Conservation (phyloP, 2,888 invertebrate species). For the Pollenia labialis region DNA sequence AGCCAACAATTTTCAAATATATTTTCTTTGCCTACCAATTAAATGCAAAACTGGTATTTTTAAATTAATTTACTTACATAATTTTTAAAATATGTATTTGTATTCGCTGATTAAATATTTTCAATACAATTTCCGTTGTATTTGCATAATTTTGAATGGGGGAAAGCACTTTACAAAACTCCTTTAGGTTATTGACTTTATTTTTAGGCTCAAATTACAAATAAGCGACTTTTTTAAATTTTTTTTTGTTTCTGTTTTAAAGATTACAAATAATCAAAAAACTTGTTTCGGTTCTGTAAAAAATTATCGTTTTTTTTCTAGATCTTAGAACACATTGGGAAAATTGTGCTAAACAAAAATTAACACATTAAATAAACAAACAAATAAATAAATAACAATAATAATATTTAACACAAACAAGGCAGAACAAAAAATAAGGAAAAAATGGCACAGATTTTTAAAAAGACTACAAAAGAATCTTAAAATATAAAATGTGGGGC, state of each 20-base stretch:
- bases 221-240: background rate
- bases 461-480: constrained; percentile 28
- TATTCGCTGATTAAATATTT: constrained; percentile 55
- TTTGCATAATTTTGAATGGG: constrained; percentile 28
- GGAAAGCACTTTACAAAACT: background rate
- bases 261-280: background rate
- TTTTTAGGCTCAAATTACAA: constrained; percentile 30
- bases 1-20: no score
- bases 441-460: constrained; percentile 11
- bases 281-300: background rate
- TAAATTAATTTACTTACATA: background rate
- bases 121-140: constrained; percentile 42
- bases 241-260: constrained; percentile 5
- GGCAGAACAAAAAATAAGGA: background rate
- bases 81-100: constrained; percentile 8
- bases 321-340: background rate
- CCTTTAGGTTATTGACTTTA: constrained; percentile 49
- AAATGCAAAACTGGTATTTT: background rate
- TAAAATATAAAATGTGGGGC: constrained; percentile 1
- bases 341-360: constrained; percentile 36
- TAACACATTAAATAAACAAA: constrained; percentile 52
- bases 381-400: background rate
- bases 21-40: no score
- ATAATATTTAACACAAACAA: constrained; percentile 43
- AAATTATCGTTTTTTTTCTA: background rate